Percentiles rank a stretch among this genome's conserved stretches.
Evolutionary conservation across 1,140 invertebrate species (phyloP).

Genomic region (Lethocerus indicus): DNA sequence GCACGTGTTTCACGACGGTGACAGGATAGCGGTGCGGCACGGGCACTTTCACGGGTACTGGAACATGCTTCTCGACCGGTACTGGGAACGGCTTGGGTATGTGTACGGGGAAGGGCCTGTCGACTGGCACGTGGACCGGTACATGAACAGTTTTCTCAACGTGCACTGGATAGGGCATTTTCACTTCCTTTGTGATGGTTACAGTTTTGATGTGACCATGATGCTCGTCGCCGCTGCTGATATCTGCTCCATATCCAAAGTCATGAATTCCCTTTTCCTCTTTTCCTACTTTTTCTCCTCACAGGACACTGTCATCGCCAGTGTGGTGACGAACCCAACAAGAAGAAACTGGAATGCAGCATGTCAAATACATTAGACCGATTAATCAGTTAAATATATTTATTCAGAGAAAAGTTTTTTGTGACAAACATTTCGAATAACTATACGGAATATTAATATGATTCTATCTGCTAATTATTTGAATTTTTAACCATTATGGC

Average conservation of each 20-base stretch:
- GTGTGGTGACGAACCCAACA: too few relatives aligned
- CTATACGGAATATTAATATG: too few relatives aligned
- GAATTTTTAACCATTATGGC: too few relatives aligned
- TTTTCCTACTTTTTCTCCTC: conserved; percentile 5
- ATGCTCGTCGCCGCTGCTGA: background rate
- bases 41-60: conserved; percentile 24
- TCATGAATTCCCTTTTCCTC: background rate
- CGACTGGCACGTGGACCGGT: conserved; percentile 38
- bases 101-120: conserved; percentile 35
- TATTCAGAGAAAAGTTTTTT: too few relatives aligned
- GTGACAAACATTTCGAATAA: too few relatives aligned
- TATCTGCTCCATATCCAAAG: too few relatives aligned
- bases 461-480: too few relatives aligned
- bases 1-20: conserved; percentile 44
- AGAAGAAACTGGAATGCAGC: too few relatives aligned
- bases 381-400: too few relatives aligned
- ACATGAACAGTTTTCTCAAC: conserved; percentile 9
- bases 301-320: too few relatives aligned
- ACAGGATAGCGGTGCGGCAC: conserved; percentile 17
- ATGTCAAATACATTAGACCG: too few relatives aligned
- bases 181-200: conserved; percentile 42
- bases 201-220: conserved; percentile 36
- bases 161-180: conserved; percentile 7
- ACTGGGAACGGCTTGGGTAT: conserved; percentile 19
- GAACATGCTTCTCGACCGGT: conserved; percentile 22